Evolutionary conservation across 1,140 invertebrate genomes (phyloP).

Genomic region (Leptinotarsa lineolata): DNA sequence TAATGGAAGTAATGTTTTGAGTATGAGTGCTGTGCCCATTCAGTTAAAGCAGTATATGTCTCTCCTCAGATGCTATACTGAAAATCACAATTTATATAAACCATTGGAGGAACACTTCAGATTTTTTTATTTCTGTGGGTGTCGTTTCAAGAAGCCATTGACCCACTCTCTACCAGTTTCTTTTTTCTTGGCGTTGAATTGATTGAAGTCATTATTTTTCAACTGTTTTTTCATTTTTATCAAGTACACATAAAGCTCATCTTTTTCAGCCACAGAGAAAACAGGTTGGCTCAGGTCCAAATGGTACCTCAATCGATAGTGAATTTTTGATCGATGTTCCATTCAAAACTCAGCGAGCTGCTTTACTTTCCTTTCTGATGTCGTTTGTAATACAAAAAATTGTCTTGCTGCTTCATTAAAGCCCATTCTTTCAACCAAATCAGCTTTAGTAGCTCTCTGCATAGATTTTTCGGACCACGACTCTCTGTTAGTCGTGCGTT

Average conservation of each 20-base stretch:
- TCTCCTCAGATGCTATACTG: too few relatives aligned
- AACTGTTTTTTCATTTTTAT: neutral
- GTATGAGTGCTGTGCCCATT: slow-evolving; percentile 45
- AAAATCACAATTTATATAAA: too few relatives aligned
- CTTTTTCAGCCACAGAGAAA: neutral
- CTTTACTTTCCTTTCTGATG: neutral
- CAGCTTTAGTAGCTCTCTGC: neutral
- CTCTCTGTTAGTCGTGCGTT: neutral
- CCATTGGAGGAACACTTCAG: too few relatives aligned
- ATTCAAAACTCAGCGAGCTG: neutral
- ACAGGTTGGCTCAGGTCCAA: too few relatives aligned
- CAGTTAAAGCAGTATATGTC: neutral
- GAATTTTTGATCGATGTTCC: neutral
- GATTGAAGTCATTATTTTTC: too few relatives aligned
- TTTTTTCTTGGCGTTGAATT: neutral
- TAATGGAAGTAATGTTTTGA: slow-evolving; percentile 49
- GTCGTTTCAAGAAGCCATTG: neutral
- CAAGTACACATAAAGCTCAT: neutral
- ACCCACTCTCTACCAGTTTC: neutral
- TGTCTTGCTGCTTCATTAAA: neutral
- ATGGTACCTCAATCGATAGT: neutral
- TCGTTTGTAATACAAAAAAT: slow-evolving; percentile 14
- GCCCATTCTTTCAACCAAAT: neutral
- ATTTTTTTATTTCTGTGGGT: too few relatives aligned
- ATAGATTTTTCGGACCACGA: neutral